phyloP scores from a whole-genome alignment of 2,797 vertebrate genomes.

The Mycteria americana region DNA sequence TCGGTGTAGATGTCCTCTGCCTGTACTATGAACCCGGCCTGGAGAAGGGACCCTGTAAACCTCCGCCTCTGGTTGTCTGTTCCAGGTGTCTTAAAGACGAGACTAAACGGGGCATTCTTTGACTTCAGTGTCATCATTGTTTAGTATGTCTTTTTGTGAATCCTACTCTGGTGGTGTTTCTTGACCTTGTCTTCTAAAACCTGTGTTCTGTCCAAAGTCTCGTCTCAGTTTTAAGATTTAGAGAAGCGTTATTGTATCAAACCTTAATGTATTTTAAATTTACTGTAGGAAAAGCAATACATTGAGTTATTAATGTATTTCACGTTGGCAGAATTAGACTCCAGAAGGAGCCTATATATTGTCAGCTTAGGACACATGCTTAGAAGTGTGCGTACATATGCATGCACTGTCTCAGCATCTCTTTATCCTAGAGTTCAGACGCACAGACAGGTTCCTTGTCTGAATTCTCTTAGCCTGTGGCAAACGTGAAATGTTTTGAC shows the following conservation, averaged over 20 bases:
- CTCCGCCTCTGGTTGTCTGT: not conserved
- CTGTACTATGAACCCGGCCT: not conserved
- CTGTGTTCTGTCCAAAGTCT: not conserved
- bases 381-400: not conserved
- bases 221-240: not conserved
- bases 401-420: not conserved
- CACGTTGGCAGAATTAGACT: not conserved
- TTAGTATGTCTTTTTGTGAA: not conserved
- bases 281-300: not conserved
- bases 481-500: not conserved
- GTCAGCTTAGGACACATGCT: not conserved
- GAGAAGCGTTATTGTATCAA: fast-evolving
- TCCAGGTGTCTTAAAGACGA: not conserved
- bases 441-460: not conserved
- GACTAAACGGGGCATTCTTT: not conserved
- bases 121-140: not conserved
- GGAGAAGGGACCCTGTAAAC: not conserved
- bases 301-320: not conserved
- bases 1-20: not conserved
- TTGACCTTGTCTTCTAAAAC: not conserved
- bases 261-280: not conserved
- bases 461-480: not conserved
- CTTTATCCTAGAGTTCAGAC: not conserved
- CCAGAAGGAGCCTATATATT: not conserved
- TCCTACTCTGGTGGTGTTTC: not conserved